phyloP scores from a whole-genome alignment of 2,888 invertebrate genomes.

The Ceratothoa steindachneri region DNA sequence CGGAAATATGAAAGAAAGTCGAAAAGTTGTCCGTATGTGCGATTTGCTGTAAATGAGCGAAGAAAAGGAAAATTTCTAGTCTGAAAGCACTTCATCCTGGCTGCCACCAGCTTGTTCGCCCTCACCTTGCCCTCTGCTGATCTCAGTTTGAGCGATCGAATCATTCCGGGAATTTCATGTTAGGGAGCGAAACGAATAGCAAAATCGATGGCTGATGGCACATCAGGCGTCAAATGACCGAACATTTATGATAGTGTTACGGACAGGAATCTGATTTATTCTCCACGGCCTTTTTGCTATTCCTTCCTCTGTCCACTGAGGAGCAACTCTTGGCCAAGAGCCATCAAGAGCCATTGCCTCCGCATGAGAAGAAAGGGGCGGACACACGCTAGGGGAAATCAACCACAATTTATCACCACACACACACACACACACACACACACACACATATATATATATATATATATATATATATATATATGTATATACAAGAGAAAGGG shows the following conservation, averaged over 20 bases:
- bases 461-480: neutral
- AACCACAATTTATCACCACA: neutral
- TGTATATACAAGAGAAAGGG: too few species aligned
- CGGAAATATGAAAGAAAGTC: too few species aligned
- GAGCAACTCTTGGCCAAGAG: slow-evolving; percentile 5
- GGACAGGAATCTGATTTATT: slow-evolving; percentile 5
- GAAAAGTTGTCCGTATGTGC: too few species aligned
- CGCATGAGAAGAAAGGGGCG: neutral
- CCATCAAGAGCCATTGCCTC: slow-evolving; percentile 3
- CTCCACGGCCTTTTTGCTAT: neutral
- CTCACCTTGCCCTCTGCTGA: neutral
- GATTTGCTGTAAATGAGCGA: too few species aligned
- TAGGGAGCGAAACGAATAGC: neutral
- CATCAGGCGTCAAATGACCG: slow-evolving; percentile 13
- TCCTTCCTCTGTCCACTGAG: slow-evolving; percentile 1
- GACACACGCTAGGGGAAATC: neutral
- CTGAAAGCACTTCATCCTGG: too few species aligned
- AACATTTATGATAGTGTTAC: slow-evolving; percentile 12
- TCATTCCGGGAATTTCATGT: neutral
- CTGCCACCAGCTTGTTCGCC: too few species aligned
- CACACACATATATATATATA: neutral
- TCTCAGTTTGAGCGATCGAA: neutral
- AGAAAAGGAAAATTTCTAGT: too few species aligned
- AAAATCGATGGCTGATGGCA: neutral
- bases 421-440: neutral